Conservation (phyloP, 2,113 vertebrate genomes). For the Hemiprocne comata region DNA sequence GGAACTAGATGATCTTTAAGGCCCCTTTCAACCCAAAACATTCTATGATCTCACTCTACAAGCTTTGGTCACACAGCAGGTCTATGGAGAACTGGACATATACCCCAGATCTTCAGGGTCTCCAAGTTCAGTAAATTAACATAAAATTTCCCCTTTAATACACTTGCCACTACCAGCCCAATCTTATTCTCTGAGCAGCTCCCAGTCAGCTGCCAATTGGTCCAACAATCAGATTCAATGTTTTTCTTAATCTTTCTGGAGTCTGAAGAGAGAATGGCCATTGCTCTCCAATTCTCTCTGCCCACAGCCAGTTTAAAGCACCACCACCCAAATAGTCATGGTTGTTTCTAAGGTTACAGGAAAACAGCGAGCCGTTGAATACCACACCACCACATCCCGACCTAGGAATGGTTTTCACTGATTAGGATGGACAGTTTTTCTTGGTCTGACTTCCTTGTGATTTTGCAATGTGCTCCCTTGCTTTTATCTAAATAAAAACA, state of each 20-base stretch:
- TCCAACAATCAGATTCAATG: background rate
- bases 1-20: background rate
- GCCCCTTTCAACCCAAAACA: background rate
- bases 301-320: background rate
- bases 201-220: background rate
- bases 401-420: background rate
- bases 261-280: background rate
- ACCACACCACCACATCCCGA: background rate
- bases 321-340: background rate
- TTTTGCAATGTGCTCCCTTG: background rate
- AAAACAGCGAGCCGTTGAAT: background rate
- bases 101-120: background rate
- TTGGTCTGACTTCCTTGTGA: background rate
- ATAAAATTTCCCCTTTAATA: background rate
- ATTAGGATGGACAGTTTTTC: background rate
- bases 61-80: background rate
- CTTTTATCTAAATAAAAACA: background rate
- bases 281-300: background rate
- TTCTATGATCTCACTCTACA: background rate
- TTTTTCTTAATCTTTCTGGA: background rate
- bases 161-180: background rate
- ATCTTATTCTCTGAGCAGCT: background rate
- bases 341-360: background rate
- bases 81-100: background rate
- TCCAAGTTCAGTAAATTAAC: background rate